Base-by-base conservation (phyloP, 1,140 invertebrate genomes). In the Idris sp. region DNA sequence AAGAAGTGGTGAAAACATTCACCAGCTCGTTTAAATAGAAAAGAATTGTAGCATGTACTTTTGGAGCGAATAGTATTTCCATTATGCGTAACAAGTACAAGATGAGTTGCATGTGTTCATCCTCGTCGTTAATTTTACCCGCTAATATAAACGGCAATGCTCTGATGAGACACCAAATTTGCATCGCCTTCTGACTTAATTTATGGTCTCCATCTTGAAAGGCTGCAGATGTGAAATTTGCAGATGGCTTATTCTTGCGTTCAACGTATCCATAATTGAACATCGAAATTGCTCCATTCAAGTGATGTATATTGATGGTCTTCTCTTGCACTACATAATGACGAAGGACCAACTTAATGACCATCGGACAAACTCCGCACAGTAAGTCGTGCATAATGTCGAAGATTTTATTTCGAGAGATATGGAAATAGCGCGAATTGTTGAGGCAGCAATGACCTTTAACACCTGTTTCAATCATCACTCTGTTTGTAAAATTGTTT, bases 41-140 rank as follows among this genome's bases (percentile, higher is more conserved):
- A 25, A 77, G 49, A 0, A 33, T 18, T 40, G 41, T 53, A 19
- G 28, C 6, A 8, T 14, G 19, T 41, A 80, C 40, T 56, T 58
- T 72, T 18, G 78, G 78, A 4, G 79, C 76, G 46, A 82, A 82
- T 14, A 81, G 51, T 16, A 82, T 69, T 67, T 79, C 76, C 76
- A 81, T 82, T 26, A 82, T 75, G 35, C 72, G 14, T 15, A 81
- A 40, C 30, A 78, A 58, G 31, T 48, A 25, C 13, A 73, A 0
- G 41, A 81, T 48, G 5, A 79, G 33, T 40, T 33, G 5, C 78
- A 81, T 71, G 15, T 79, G 16, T 31, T 35, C 19, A 64, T 80
- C 62, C 15, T 28, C 35, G 15, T 18, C 18, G 19, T 25, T 6
- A 22, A 81, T 41, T 54, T 75, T 69, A 0, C 46, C 43, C n/a